Evolutionary conservation across 2,888 invertebrate species (phyloP), one percentile per base, ranked within the genome.

Genomic region (Apodemia mormo): DNA sequence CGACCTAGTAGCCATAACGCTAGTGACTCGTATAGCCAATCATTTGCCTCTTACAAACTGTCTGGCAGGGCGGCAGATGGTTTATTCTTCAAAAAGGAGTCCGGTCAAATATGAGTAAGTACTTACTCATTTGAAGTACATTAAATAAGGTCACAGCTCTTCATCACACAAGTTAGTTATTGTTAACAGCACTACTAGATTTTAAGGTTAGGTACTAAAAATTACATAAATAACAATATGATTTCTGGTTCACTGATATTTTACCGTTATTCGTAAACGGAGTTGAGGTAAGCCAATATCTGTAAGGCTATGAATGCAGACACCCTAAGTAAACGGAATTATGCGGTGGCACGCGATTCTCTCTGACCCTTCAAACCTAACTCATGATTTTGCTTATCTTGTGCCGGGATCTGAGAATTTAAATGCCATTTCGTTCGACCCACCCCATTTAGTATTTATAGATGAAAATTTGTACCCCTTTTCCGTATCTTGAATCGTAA

Each of bases 361-460:
- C 88, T 87, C 87, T 87, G 89, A 91, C 91, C 92, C 90, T 87
- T 86, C 85, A 86, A 82, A 87, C 85, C 85, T 87, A 87, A 87
- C 86, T 88, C 90, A 88, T 90, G 92, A 90, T 92, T 92, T 89
- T 86, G 89, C 90, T 91, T 93, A 92, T 92, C 92, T 88, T 79
- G 80, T 82, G 83, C 83, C 80, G 84, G 81, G 82, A 92, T 91
- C 91, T 84, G 78, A 83, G 87, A 90, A 90, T 91, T 91, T 92
- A 89, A 92, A 92, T 90, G 85, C 87, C 88, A 89, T 88, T 91
- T 88, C 84, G 85, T 90, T 87, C 84, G 80, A 82, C 82, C 83
- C 81, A 81, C 85, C 83, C 83, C 81, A 81, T 84, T 85, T 85
- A 81, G 85, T 83, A 84, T 83, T 83, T 87, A 83, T 79, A 84